phyloP scores from a whole-genome alignment of 2,888 invertebrate genomes.

The Oasisia sp. region DNA sequence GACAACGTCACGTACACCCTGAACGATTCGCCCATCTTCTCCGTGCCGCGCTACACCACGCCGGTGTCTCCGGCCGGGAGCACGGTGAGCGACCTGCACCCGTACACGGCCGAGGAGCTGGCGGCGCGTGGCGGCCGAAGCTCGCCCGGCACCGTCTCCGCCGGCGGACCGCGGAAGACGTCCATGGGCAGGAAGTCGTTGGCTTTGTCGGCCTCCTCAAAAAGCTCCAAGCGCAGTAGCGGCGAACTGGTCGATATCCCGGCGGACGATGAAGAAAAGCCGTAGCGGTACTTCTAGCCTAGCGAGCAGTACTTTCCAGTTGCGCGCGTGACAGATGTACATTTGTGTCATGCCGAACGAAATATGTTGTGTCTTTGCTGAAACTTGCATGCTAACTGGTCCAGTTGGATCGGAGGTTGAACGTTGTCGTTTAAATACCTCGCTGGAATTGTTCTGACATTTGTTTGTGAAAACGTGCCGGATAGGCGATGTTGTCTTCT shows the following conservation, averaged over 20 bases:
- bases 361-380: not conserved
- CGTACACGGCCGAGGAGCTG: not conserved
- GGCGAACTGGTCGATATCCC: not conserved
- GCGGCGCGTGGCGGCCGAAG: not conserved
- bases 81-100: not conserved
- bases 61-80: not conserved
- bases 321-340: not conserved
- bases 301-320: not conserved
- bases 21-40: not conserved
- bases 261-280: not conserved
- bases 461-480: not conserved
- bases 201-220: not conserved
- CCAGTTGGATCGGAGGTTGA: not conserved
- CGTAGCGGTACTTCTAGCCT: not conserved
- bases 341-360: not conserved
- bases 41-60: not conserved
- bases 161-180: not conserved
- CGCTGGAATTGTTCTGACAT: not conserved
- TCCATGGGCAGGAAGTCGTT: not conserved
- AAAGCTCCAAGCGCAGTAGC: not conserved
- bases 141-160: not conserved
- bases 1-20: not conserved
- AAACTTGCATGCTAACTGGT: not conserved
- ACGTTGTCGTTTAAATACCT: not conserved
- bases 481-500: not conserved